A percentile compares a stretch with the other conserved stretches of the same genome.
Conservation (phyloP, 1,140 invertebrate species). For the Saxidomus purpurata region DNA sequence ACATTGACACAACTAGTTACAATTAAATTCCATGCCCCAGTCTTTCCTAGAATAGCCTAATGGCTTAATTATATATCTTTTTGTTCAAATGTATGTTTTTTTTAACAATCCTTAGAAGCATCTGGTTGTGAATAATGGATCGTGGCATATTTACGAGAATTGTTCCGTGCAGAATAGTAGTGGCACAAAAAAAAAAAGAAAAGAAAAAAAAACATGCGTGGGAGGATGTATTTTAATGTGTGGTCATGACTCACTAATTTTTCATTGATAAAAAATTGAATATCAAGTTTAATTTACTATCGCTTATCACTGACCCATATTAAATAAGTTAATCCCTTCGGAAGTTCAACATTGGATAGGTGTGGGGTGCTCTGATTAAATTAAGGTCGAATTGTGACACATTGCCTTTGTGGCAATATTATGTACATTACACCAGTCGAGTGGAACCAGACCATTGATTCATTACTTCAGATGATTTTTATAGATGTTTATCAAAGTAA, state of each 20-base stretch:
- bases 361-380: neutral
- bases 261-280: neutral
- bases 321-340: neutral
- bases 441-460: neutral
- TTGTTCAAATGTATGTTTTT: too few relatives aligned
- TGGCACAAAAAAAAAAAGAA: neutral
- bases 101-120: too few relatives aligned
- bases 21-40: too few relatives aligned
- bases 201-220: neutral
- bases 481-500: neutral
- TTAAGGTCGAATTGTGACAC: neutral
- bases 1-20: too few relatives aligned
- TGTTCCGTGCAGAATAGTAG: too few relatives aligned
- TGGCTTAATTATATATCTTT: too few relatives aligned
- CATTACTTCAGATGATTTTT: neutral
- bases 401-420: neutral
- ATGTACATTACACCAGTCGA: neutral
- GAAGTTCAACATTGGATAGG: neutral
- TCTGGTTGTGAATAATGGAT: too few relatives aligned
- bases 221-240: neutral
- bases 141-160: too few relatives aligned
- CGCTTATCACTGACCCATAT: neutral
- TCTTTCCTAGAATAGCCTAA: too few relatives aligned
- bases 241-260: neutral
- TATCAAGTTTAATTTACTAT: neutral